These are phyloP conservation scores for Pristionchus fissidentatus DNA, from an alignment of 2,888 invertebrate species.

Conservation along the genomic window DNA sequence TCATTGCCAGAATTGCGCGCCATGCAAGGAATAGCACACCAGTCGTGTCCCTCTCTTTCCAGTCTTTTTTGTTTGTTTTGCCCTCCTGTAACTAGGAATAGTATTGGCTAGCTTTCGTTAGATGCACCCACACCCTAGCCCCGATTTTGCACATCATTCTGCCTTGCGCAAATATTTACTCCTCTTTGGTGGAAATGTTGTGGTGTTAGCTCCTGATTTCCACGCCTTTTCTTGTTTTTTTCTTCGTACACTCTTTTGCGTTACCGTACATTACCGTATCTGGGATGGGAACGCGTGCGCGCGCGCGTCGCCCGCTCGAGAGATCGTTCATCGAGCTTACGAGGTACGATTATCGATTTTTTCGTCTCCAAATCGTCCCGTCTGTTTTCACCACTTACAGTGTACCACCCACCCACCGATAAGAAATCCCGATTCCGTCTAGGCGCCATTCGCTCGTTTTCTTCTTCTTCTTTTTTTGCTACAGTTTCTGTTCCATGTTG, in stretches of 20 bases:
- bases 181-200: neutral
- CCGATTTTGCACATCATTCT: too few species aligned
- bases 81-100: too few species aligned
- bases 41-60: too few species aligned
- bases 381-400: neutral
- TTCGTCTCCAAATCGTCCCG: neutral
- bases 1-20: too few species aligned
- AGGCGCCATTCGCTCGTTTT: neutral
- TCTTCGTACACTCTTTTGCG: too few species aligned
- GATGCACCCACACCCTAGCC: too few species aligned
- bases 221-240: too few species aligned
- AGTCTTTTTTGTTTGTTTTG: too few species aligned
- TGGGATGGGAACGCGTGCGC: neutral
- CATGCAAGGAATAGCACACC: too few species aligned
- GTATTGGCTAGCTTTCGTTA: too few species aligned
- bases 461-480: neutral
- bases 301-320: conserved; percentile 19
- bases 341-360: conserved; percentile 18
- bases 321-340: conserved; percentile 2
- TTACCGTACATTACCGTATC: neutral
- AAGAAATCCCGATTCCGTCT: neutral
- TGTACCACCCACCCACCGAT: neutral
- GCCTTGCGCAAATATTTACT: too few species aligned
- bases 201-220: conserved; percentile 1
- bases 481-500: neutral